These are phyloP conservation scores for human DNA, from an alignment of 2,113 vertebrate species.

Conservation along the genomic window DNA sequence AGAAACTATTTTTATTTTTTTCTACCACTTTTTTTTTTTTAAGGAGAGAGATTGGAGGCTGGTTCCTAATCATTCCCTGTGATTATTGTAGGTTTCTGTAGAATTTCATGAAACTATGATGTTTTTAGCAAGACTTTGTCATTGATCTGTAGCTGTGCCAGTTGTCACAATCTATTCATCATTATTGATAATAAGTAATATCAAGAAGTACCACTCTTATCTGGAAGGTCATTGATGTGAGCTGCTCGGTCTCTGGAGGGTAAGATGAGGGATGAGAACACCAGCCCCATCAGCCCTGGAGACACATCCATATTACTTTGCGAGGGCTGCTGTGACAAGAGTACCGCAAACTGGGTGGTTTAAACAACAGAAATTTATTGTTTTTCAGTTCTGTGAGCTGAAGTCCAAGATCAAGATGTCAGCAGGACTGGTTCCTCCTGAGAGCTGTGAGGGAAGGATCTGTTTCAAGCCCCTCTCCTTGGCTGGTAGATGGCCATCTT, in stretches of 20 bases:
- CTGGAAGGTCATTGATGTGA: background rate
- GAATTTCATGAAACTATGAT: background rate
- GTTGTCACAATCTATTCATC: background rate
- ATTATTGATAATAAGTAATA: background rate
- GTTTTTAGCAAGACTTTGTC: background rate
- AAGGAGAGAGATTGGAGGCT: background rate
- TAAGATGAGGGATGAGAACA: background rate
- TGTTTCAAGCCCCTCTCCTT: background rate
- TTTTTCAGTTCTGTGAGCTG: background rate
- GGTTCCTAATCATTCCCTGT: background rate
- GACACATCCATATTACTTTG: background rate
- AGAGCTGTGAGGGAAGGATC: background rate
- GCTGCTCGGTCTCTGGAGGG: background rate
- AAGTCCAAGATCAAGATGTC: background rate
- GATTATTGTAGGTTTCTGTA: background rate
- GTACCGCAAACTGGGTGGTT: background rate
- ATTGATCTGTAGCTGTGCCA: background rate
- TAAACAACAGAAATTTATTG: background rate
- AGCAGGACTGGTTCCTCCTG: background rate
- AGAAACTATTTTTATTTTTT: background rate
- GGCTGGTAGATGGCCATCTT: background rate
- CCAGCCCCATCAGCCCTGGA: background rate
- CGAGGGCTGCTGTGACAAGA: background rate
- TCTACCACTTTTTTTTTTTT: conserved; percentile 41
- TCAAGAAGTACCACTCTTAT: background rate